phyloP scores from a whole-genome alignment of 1,140 invertebrate genomes.

The Neotoxoptera formosana region DNA sequence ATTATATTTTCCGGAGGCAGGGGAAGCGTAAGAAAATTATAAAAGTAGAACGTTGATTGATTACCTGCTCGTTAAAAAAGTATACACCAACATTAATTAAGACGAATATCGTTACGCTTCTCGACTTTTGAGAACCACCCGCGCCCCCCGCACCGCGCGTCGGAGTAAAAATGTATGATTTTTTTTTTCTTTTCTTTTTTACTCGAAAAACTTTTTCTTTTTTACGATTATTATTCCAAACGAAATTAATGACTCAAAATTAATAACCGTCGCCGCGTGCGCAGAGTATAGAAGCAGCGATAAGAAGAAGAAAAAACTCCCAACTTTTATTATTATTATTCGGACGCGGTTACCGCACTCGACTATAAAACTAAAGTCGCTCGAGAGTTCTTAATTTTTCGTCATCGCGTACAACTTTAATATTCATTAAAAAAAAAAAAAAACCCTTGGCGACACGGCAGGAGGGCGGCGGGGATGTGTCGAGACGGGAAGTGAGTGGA shows the following conservation, averaged over 20 bases:
- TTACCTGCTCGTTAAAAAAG: conserved; percentile 50
- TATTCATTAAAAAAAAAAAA: conserved; percentile 56
- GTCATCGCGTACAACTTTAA: conserved; percentile 56
- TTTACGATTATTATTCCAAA: conserved; percentile 56
- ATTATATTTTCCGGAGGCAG: background rate
- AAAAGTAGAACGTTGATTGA: conserved; percentile 51
- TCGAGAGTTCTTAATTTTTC: conserved; percentile 57
- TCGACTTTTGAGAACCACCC: conserved; percentile 48
- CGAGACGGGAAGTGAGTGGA: background rate
- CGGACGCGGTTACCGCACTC: conserved; percentile 51
- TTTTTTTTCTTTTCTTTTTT: conserved; percentile 24
- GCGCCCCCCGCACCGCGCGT: background rate
- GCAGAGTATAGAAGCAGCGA: background rate
- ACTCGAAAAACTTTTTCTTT: conserved; percentile 33
- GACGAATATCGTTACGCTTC: conserved; percentile 53
- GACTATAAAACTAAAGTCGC: conserved; percentile 53
- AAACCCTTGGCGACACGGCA: background rate
- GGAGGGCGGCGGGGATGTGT: background rate
- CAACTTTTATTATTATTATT: conserved; percentile 57
- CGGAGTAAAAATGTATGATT: background rate
- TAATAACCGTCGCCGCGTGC: conserved; percentile 46
- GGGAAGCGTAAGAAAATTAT: conserved; percentile 28
- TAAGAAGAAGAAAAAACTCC: conserved; percentile 28
- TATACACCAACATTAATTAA: conserved; percentile 53
- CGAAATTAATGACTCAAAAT: conserved; percentile 58